A percentile compares a stretch with the other conserved stretches of the same genome.
Conservation (phyloP, 2,113 vertebrate genomes). For the Crotophaga sulcirostris region DNA sequence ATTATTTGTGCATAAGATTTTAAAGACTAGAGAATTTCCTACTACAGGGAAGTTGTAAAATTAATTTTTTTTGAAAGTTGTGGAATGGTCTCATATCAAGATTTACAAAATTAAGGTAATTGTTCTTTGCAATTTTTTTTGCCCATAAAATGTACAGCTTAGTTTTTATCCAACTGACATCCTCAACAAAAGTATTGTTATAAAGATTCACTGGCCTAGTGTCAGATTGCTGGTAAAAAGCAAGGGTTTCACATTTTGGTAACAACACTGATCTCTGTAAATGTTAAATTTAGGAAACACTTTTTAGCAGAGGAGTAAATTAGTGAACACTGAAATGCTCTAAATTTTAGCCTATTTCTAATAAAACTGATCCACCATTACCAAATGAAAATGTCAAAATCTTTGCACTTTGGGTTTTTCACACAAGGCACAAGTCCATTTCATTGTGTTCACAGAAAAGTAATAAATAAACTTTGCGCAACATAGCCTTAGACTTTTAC, state of each 20-base stretch:
- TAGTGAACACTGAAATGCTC: neutral
- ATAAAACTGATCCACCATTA: neutral
- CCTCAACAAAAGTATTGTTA: neutral
- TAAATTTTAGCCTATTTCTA: neutral
- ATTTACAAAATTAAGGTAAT: neutral
- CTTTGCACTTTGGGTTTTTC: neutral
- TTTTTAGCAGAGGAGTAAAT: neutral
- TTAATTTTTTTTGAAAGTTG: neutral
- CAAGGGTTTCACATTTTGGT: neutral
- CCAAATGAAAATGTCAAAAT: neutral
- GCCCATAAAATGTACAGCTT: neutral
- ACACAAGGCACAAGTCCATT: neutral
- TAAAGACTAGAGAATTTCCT: neutral
- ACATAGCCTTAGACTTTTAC: neutral
- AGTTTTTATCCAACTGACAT: neutral
- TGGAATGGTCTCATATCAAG: neutral
- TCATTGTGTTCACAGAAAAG: neutral
- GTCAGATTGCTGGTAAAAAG: neutral
- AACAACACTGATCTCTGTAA: neutral
- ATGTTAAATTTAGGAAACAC: neutral
- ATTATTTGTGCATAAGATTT: neutral
- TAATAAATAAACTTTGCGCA: neutral
- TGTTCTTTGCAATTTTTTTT: neutral
- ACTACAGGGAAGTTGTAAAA: neutral
- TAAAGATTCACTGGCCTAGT: neutral